A percentile compares a stretch with the other conserved stretches of the same genome.
These are phyloP conservation scores for Selenia dentaria DNA, from an alignment of 2,888 invertebrate genomes.

Conservation along the genomic window DNA sequence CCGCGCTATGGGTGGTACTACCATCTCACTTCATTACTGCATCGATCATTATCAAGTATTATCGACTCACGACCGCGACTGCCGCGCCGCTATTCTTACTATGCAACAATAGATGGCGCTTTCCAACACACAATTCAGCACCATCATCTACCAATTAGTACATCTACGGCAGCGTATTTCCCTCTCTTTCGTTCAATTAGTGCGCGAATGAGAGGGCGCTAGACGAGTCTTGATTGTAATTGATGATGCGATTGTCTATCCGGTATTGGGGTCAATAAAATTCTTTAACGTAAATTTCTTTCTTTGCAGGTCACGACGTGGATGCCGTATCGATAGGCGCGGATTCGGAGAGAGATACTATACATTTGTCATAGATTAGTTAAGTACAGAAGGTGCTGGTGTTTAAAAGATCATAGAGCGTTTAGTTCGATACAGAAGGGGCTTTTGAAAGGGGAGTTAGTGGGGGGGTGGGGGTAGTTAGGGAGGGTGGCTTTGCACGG, in stretches of 20 bases:
- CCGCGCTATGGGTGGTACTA: conserved; percentile 69
- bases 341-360: conserved; percentile 2
- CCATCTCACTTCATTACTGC: conserved; percentile 72
- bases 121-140: conserved; percentile 73
- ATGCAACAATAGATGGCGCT: conserved; percentile 83
- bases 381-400: conserved; percentile 18
- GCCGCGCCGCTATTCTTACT: conserved; percentile 71
- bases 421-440: neutral
- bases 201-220: conserved; percentile 48
- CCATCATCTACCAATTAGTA: conserved; percentile 79
- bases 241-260: conserved; percentile 80
- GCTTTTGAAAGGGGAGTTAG: conserved; percentile 24
- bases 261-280: conserved; percentile 68
- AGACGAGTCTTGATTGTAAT: conserved; percentile 78
- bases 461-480: conserved; percentile 48
- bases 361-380: neutral
- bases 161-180: conserved; percentile 33
- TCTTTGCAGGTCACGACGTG: conserved; percentile 60
- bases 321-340: conserved; percentile 20
- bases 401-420: neutral
- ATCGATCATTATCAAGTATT: conserved; percentile 75
- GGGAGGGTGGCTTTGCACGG: conserved; percentile 82
- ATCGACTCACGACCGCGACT: conserved; percentile 60
- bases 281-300: conserved; percentile 67
- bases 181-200: conserved; percentile 34